Evolutionary conservation across 2,888 invertebrate genomes (phyloP).

Genomic region (Xiphydria camelus): DNA sequence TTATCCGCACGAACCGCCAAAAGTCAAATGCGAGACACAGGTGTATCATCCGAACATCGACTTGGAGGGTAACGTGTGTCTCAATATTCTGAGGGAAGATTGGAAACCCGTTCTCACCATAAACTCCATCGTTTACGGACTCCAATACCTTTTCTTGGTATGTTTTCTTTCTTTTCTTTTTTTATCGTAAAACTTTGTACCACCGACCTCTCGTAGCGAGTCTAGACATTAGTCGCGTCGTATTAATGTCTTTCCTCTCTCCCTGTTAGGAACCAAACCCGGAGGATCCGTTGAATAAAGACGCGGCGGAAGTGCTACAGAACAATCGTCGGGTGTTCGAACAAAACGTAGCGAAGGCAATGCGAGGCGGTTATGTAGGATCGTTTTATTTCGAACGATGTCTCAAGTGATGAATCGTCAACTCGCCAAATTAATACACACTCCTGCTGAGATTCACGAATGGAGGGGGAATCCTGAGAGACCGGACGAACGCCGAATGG

Average conservation of each 20-base stretch:
- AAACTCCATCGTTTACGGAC: constrained; percentile 95
- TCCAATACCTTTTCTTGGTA: constrained; percentile 95
- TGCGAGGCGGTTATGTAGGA: constrained; percentile 95
- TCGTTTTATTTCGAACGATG: constrained; percentile 94
- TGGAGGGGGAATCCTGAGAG: constrained; percentile 34
- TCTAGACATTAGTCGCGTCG: neutral
- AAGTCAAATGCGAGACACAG: constrained; percentile 97
- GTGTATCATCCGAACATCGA: constrained; percentile 99
- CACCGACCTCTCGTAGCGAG: neutral
- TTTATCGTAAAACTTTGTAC: neutral
- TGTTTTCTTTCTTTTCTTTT: constrained; percentile 34
- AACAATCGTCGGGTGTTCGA: constrained; percentile 93
- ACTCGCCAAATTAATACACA: constrained; percentile 42
- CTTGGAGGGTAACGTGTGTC: constrained; percentile 95
- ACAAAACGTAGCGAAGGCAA: constrained; percentile 93
- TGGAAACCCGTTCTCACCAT: constrained; percentile 99
- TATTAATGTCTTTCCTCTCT: constrained; percentile 14
- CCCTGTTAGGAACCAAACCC: constrained; percentile 90
- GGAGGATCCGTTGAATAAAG: constrained; percentile 97
- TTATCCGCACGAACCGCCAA: constrained; percentile 98
- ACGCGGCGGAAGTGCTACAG: constrained; percentile 96
- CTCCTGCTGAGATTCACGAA: constrained; percentile 37
- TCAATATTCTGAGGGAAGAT: constrained; percentile 96
- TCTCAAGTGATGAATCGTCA: constrained; percentile 76
- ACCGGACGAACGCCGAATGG: constrained; percentile 30